Percentiles rank a stretch among this genome's conserved stretches.
These are phyloP conservation scores for Dufourea novaeangliae DNA, from an alignment of 1,140 invertebrate genomes.

Conservation along the genomic window DNA sequence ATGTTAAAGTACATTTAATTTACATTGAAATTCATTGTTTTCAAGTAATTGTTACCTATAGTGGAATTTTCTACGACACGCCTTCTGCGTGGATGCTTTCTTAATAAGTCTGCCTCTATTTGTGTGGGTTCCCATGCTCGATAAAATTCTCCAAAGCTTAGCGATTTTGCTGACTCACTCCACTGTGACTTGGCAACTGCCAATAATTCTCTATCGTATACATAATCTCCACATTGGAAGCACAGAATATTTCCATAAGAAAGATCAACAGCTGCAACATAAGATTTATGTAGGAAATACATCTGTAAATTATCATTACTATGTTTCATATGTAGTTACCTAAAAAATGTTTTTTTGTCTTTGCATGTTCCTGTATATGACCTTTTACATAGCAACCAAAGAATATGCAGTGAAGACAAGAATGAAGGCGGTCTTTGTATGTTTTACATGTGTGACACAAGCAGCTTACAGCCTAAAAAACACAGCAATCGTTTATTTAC, in stretches of 20 bases:
- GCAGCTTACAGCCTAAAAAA: conserved; percentile 87
- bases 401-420: conserved; percentile 95
- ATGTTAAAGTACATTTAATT: neutral
- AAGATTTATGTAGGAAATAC: conserved; percentile 6
- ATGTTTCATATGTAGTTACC: conserved; percentile 75
- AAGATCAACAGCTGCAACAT: conserved; percentile 88
- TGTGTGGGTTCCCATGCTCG: conserved; percentile 90
- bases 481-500: conserved; percentile 31
- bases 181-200: conserved; percentile 85
- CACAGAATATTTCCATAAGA: conserved; percentile 95
- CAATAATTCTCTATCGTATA: conserved; percentile 90
- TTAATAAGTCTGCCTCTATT: conserved; percentile 87
- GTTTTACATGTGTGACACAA: conserved; percentile 90
- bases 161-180: conserved; percentile 83
- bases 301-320: neutral
- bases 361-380: conserved; percentile 93
- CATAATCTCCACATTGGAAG: conserved; percentile 94
- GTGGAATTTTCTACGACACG: conserved; percentile 91
- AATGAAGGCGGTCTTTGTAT: conserved; percentile 89
- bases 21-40: neutral
- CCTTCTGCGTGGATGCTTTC: conserved; percentile 89
- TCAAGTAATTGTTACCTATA: conserved; percentile 83
- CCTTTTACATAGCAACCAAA: conserved; percentile 92
- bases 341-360: conserved; percentile 90
- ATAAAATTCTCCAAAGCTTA: conserved; percentile 87